Percentiles rank a stretch among this genome's conserved stretches.
Evolutionary conservation across 2,113 vertebrate genomes (phyloP).

Genomic region (Ptychochromis oligacanthus): DNA sequence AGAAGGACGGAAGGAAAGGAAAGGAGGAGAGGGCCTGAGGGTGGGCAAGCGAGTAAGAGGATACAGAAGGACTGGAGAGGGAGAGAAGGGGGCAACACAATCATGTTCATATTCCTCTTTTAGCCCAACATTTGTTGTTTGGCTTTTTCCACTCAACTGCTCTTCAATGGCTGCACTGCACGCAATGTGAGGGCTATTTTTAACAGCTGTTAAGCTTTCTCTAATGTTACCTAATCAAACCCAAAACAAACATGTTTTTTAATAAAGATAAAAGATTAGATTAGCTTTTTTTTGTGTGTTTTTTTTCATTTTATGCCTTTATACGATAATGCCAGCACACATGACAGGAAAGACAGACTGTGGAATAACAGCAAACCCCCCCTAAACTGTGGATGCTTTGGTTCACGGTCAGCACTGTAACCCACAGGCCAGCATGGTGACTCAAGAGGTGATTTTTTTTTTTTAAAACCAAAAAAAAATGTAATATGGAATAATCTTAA

Average conservation of each 20-base stretch:
- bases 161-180: constrained; percentile 20
- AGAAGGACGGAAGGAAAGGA: constrained; percentile 38
- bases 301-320: not conserved
- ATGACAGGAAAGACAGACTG: not conserved
- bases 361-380: not conserved
- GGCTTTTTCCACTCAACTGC: constrained; percentile 60
- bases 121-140: constrained; percentile 49
- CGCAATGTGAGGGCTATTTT: not conserved
- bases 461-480: not conserved
- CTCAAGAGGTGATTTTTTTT: too few relatives aligned
- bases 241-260: not conserved
- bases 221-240: not conserved
- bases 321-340: not conserved
- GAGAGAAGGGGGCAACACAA: constrained; percentile 6
- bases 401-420: not conserved
- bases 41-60: not conserved
- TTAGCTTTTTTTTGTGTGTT: not conserved
- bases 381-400: not conserved
- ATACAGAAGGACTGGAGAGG: constrained; percentile 1
- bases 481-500: not conserved
- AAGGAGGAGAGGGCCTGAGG: constrained; percentile 31
- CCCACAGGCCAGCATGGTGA: not conserved
- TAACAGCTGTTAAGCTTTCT: not conserved
- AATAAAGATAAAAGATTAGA: not conserved
- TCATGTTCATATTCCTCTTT: constrained; percentile 31